Base-by-base conservation (phyloP, 1,140 invertebrate genomes). In the Meteorus sp. region DNA sequence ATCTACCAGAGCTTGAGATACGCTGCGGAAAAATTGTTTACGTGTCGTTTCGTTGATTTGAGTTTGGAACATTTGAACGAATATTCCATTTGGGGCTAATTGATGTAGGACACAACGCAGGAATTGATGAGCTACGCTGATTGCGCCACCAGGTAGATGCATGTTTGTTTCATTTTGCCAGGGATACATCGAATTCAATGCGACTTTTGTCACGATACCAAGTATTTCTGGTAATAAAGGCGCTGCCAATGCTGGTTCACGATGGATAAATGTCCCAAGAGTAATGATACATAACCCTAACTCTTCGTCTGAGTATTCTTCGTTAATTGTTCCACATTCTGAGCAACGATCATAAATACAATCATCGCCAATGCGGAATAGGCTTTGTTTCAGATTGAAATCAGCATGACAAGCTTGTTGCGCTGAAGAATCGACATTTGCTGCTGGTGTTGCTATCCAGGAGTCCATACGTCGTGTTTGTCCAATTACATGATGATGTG, bases 261-360 rank as follows among this genome's bases (percentile, higher is more conserved):
- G 83, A 75, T 99, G 95, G 59, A 99, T 93, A 77, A 96, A 98
- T 1, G 97, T 98, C 19, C 93, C 92, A 44, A 99, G 78, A 54
- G 92, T 90, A 22, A 98, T 92, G 60, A 99, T 93, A 71, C 95
- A 94, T 20, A 98, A 82, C 0, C 94, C 95, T 31, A 99, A 83
- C 74, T 98, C 97, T 75, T 99, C 96, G 76, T 99, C 96, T 63
- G 91, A 94, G 75, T 98, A 99, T 70, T 95, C 89, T 81, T 99
- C 96, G 64, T 91, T 85, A 1, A 89, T 73, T 52, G 85, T 84
- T 37, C 93, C 92, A 75, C 92, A 94, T 73, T 94, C 90, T 2
- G 88, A 85, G 70, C 90, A 89, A 57, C 89, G 82, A 44, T 89
- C 84, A 60, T 83, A 83, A 44, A 89, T 82, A 59, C 86, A 88